Evolutionary conservation across 1,140 invertebrate genomes (phyloP).

Genomic region (Globodera rostochiensis): DNA sequence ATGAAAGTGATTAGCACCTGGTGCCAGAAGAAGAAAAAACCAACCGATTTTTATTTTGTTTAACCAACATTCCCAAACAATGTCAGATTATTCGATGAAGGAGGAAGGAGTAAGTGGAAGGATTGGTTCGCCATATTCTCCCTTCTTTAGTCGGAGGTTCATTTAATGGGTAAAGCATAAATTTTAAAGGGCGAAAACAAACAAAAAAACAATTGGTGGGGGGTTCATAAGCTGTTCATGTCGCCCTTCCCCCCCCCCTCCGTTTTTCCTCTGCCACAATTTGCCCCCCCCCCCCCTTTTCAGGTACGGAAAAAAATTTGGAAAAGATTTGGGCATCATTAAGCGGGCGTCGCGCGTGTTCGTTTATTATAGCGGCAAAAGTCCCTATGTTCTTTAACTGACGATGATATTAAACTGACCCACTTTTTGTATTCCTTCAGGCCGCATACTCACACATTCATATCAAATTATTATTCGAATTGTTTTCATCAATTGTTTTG

Average conservation of each 20-base stretch:
- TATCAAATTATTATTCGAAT: neutral
- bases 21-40: neutral
- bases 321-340: conserved; percentile 33
- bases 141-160: neutral
- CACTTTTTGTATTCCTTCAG: neutral
- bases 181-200: conserved; percentile 6
- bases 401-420: neutral
- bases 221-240: neutral
- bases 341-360: conserved; percentile 11
- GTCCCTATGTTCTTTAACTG: conserved; percentile 17
- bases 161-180: neutral
- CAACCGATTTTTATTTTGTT: neutral
- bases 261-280: neutral
- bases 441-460: neutral
- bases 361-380: conserved; percentile 25
- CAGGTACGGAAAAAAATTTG: conserved; percentile 36
- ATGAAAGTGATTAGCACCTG: neutral
- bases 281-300: neutral
- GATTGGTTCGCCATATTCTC: too few relatives aligned
- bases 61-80: too few relatives aligned
- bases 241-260: neutral
- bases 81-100: too few relatives aligned
- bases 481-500: neutral
- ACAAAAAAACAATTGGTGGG: neutral
- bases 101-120: too few relatives aligned